phyloP scores from a whole-genome alignment of 2,113 vertebrate species.

The Bombycilla garrulus region DNA sequence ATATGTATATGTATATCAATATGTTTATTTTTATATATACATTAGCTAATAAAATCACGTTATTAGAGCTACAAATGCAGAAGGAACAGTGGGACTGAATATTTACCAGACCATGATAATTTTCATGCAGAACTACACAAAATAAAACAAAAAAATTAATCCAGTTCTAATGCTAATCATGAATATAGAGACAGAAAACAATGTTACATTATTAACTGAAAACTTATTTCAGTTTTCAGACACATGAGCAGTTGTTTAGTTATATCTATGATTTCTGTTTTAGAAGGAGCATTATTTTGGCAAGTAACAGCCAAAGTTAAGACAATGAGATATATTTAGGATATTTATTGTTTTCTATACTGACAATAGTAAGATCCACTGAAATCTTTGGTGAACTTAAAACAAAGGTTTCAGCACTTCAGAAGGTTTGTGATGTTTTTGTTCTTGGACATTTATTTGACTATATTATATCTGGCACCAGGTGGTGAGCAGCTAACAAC shows the following conservation, averaged over 20 bases:
- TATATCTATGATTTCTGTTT: neutral
- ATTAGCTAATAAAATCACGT: neutral
- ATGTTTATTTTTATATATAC: neutral
- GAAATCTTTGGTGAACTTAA: conserved; percentile 16
- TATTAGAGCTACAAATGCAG: neutral
- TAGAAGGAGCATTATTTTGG: neutral
- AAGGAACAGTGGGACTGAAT: neutral
- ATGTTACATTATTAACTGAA: neutral
- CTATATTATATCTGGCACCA: conserved; percentile 9
- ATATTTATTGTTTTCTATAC: neutral
- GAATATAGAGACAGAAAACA: neutral
- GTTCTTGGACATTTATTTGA: neutral
- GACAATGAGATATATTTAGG: neutral
- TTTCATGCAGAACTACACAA: neutral
- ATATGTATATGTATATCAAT: neutral
- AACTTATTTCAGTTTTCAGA: neutral
- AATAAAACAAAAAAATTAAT: neutral
- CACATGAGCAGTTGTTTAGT: neutral
- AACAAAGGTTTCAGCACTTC: neutral
- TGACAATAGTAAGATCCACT: neutral
- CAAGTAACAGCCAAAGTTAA: neutral
- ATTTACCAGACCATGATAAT: neutral
- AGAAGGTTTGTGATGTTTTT: neutral
- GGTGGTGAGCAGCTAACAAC: neutral
- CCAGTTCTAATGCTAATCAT: neutral